Percentiles rank a stretch among this genome's conserved stretches.
Evolutionary conservation across 2,113 vertebrate species (phyloP).

Genomic region (Pionites leucogaster): DNA sequence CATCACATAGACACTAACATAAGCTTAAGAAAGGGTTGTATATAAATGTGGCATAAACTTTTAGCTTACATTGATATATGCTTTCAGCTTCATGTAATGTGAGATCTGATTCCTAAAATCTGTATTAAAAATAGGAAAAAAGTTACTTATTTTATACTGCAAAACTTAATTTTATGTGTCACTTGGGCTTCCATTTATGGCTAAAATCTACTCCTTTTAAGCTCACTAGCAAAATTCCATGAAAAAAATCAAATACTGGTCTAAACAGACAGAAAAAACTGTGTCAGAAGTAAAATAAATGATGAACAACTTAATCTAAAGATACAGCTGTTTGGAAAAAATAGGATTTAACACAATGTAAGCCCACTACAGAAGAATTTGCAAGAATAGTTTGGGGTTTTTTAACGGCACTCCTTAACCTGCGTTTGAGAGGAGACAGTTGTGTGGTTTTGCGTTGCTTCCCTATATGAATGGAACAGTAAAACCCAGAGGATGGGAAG

Average conservation of each 20-base stretch:
- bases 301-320: neutral
- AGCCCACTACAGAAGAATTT: neutral
- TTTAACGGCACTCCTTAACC: neutral
- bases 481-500: constrained; percentile 32
- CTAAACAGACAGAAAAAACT: neutral
- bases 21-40: neutral
- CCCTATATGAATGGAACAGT: neutral
- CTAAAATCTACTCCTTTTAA: neutral
- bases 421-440: neutral
- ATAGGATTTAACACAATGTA: neutral
- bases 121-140: neutral
- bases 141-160: neutral
- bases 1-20: neutral
- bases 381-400: neutral
- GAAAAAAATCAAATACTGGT: neutral
- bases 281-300: neutral
- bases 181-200: neutral
- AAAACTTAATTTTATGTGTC: neutral
- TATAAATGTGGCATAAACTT: neutral
- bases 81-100: neutral
- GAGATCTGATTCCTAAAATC: neutral
- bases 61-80: neutral
- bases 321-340: neutral
- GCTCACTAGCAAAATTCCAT: neutral
- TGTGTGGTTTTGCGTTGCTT: neutral